Conservation (phyloP, 1,140 invertebrate species). For the Drosophila pachea region DNA sequence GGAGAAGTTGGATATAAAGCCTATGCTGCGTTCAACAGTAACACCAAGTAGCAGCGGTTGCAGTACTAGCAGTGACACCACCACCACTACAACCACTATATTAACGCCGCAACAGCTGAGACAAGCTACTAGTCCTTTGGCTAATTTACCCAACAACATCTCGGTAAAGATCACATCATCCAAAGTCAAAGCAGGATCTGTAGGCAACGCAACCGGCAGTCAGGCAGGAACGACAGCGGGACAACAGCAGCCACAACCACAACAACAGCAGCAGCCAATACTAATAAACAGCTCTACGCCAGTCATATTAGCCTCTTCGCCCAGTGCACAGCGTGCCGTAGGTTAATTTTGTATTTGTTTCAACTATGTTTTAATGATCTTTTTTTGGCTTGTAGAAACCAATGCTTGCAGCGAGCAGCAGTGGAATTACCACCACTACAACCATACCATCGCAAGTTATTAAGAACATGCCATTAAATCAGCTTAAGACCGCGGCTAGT, state of each 20-base stretch:
- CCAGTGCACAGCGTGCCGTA: slow-evolving; percentile 64
- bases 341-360: slow-evolving; percentile 2
- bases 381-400: slow-evolving; percentile 53
- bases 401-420: slow-evolving; percentile 48
- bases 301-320: slow-evolving; percentile 72
- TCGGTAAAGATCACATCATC: slow-evolving; percentile 75
- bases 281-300: slow-evolving; percentile 75
- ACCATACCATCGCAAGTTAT: slow-evolving; percentile 73
- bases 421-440: slow-evolving; percentile 43
- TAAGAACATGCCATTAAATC: slow-evolving; percentile 75
- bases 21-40: slow-evolving; percentile 49
- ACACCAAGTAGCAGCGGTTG: slow-evolving; percentile 27
- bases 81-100: slow-evolving; percentile 51
- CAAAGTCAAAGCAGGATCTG: slow-evolving; percentile 60
- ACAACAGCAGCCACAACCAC: slow-evolving; percentile 45
- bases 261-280: slow-evolving; percentile 69
- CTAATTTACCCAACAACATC: slow-evolving; percentile 75
- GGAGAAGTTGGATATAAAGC: slow-evolving; percentile 76
- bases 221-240: slow-evolving; percentile 33
- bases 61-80: slow-evolving; percentile 24
- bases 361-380: background rate
- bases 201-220: slow-evolving; percentile 37
- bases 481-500: slow-evolving; percentile 71
- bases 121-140: slow-evolving; percentile 65
- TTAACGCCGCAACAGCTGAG: slow-evolving; percentile 66